A percentile compares a stretch with the other conserved stretches of the same genome.
phyloP scores from a whole-genome alignment of 2,888 invertebrate species.

The Anthophora plumipes region DNA sequence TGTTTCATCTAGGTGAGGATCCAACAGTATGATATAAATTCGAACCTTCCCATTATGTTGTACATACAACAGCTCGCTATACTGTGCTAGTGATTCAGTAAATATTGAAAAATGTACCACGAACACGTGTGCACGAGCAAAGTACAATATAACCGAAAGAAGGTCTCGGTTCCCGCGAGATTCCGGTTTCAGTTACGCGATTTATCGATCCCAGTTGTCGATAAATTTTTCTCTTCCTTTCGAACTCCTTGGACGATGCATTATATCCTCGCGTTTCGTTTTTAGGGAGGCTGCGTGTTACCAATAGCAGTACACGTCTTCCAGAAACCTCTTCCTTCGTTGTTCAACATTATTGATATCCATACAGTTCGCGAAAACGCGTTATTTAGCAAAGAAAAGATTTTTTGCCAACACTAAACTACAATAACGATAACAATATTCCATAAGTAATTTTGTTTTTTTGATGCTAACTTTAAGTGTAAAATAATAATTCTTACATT shows the following conservation, averaged over 20 bases:
- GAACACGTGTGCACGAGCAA: background rate
- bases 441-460: too few relatives aligned
- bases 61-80: constrained; percentile 3
- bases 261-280: constrained; percentile 28
- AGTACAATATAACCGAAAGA: background rate
- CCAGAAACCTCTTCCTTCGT: constrained; percentile 20
- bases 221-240: constrained; percentile 57
- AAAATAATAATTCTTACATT: too few relatives aligned
- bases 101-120: constrained; percentile 63
- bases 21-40: constrained; percentile 26
- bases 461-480: too few relatives aligned
- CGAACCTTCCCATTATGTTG: constrained; percentile 17
- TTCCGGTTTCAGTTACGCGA: constrained; percentile 36
- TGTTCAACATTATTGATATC: too few relatives aligned
- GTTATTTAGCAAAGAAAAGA: too few relatives aligned
- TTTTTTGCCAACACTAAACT: too few relatives aligned
- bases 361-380: too few relatives aligned
- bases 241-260: constrained; percentile 4
- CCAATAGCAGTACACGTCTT: background rate
- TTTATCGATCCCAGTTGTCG: constrained; percentile 58
- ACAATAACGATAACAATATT: too few relatives aligned
- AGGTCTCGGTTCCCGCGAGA: constrained; percentile 18
- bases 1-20: constrained; percentile 5
- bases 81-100: constrained; percentile 34
- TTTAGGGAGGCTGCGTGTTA: background rate